Evolutionary conservation across 2,113 vertebrate genomes (phyloP).

Genomic region (Himantopus leucocephalus): DNA sequence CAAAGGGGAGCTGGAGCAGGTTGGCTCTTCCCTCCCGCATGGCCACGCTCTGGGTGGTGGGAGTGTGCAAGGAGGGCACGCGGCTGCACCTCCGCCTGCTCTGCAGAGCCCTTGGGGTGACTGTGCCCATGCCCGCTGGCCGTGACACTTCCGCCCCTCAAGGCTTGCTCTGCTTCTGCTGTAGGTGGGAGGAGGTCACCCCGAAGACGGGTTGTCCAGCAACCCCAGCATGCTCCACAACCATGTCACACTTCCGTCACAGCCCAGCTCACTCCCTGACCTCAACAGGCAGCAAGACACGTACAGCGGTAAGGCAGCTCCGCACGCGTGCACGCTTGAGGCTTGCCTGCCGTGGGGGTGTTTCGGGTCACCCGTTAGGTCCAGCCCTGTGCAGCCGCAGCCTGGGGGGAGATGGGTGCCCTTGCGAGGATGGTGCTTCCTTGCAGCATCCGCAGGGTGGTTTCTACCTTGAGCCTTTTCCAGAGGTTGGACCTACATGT

Average conservation of each 20-base stretch:
- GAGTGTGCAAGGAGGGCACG: rapidly evolving
- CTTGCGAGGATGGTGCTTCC: not conserved
- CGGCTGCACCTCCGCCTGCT: rapidly evolving
- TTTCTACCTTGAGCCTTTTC: not conserved
- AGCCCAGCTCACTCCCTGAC: conserved; percentile 79
- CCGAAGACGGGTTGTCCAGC: conserved; percentile 86
- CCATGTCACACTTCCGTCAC: conserved; percentile 85
- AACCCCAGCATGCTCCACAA: conserved; percentile 84
- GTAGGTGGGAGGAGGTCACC: conserved; percentile 84
- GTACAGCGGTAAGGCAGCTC: conserved; percentile 83
- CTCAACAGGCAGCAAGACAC: conserved; percentile 83
- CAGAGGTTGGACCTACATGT: not conserved
- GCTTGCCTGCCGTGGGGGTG: rapidly evolving
- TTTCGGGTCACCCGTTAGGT: not conserved
- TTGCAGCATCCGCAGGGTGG: not conserved
- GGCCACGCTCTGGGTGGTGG: rapidly evolving
- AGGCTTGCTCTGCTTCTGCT: conserved; percentile 36
- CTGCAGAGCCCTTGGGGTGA: rapidly evolving
- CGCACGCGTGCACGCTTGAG: rapidly evolving
- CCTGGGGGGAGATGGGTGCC: not conserved
- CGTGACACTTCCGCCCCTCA: rapidly evolving
- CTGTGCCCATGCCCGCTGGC: rapidly evolving
- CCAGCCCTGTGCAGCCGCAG: not conserved
- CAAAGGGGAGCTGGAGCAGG: not conserved
- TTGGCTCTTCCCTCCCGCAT: not conserved